Evolutionary conservation across 2,888 invertebrate genomes (phyloP).

Genomic region (Heliconius hortense): DNA sequence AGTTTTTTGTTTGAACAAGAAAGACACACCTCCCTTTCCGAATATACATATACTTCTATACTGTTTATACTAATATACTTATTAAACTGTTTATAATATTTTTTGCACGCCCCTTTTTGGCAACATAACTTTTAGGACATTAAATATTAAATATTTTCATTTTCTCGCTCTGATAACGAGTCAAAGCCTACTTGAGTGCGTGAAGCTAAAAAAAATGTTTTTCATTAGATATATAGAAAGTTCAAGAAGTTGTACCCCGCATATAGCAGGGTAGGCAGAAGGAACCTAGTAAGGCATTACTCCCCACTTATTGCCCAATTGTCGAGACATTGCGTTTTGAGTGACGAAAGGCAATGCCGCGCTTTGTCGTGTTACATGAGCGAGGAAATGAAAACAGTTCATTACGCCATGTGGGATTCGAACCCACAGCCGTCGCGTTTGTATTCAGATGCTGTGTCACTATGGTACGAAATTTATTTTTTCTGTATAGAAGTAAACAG

Average conservation of each 20-base stretch:
- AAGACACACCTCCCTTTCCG: background rate
- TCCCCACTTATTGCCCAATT: background rate
- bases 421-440: background rate
- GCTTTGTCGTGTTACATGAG: background rate
- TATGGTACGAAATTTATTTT: background rate
- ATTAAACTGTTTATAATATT: too few species aligned
- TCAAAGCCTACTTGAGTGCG: background rate
- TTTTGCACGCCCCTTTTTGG: too few species aligned
- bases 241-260: background rate
- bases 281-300: too few species aligned
- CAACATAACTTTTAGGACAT: background rate
- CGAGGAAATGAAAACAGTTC: background rate
- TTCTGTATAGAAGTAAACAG: background rate
- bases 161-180: background rate
- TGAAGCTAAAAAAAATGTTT: too few species aligned
- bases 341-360: too few species aligned
- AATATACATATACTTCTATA: background rate
- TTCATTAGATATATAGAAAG: too few species aligned
- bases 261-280: background rate
- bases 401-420: background rate
- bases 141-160: background rate
- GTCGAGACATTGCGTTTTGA: too few species aligned
- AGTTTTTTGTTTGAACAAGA: background rate
- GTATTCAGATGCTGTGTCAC: too few species aligned
- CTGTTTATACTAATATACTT: too few species aligned